Evolutionary conservation across 2,888 invertebrate genomes (phyloP).

Genomic region (Polydesmus complanatus): DNA sequence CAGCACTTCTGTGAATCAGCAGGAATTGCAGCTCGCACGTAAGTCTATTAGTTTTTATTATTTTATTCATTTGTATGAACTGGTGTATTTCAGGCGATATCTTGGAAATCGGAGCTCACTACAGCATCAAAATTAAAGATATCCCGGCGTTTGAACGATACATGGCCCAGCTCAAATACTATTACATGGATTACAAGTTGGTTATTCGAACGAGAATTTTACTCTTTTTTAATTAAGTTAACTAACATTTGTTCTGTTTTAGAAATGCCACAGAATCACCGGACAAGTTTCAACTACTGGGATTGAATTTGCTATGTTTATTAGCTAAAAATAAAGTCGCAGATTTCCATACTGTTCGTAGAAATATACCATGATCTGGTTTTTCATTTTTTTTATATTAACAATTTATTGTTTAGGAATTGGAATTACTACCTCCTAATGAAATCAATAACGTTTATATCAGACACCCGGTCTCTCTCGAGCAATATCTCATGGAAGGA

Average conservation of each 20-base stretch:
- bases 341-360: constrained; percentile 92
- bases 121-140: constrained; percentile 83
- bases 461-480: constrained; percentile 82
- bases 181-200: constrained; percentile 83
- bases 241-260: constrained; percentile 26
- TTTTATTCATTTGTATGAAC: no score
- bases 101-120: constrained; percentile 89
- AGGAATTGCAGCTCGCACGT: constrained; percentile 64
- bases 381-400: constrained; percentile 3
- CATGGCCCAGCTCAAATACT: constrained; percentile 93
- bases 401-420: constrained; percentile 40
- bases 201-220: constrained; percentile 27
- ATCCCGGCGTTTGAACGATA: constrained; percentile 92
- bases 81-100: constrained; percentile 57
- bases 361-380: no score
- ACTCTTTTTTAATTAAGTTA: background rate
- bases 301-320: constrained; percentile 82
- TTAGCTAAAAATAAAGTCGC: constrained; percentile 92
- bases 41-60: constrained; percentile 23
- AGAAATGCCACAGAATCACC: constrained; percentile 78
- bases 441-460: constrained; percentile 88
- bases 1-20: constrained; percentile 55
- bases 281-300: constrained; percentile 85
- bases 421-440: constrained; percentile 82
- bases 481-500: constrained; percentile 98